Conservation (phyloP, 1,140 invertebrate genomes). For the Trichonephila inaurata region DNA sequence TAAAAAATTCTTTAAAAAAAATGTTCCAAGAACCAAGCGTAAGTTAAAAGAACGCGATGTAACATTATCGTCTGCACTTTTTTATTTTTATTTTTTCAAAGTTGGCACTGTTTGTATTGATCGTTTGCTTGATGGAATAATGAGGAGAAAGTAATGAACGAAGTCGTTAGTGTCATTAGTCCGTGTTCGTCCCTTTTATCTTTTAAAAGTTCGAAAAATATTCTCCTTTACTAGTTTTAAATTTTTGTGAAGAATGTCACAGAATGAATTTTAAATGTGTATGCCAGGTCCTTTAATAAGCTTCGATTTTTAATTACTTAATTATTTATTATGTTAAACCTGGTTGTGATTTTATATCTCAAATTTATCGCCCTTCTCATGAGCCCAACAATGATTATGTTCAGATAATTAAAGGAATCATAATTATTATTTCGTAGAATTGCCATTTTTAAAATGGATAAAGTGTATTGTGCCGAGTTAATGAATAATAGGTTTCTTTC, state of each 20-base stretch:
- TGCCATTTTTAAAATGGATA: no score
- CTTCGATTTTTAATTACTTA: no score
- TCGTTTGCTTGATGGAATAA: slow-evolving; percentile 65
- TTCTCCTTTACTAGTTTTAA: background rate
- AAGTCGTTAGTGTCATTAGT: slow-evolving; percentile 66
- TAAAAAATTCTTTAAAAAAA: slow-evolving; percentile 16
- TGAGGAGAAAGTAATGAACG: slow-evolving; percentile 56
- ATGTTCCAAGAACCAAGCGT: background rate
- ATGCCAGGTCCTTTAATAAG: no score
- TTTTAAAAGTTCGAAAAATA: slow-evolving; percentile 3
- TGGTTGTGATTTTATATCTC: no score
- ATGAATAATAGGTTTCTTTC: no score
- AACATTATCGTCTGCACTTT: slow-evolving; percentile 38
- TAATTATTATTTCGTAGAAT: no score
- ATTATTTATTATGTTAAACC: no score
- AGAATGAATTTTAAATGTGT: background rate
- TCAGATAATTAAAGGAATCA: no score
- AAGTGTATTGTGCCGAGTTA: no score
- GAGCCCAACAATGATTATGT: no score
- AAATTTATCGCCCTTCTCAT: no score
- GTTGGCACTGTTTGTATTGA: slow-evolving; percentile 46
- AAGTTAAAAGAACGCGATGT: slow-evolving; percentile 7
- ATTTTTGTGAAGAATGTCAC: slow-evolving; percentile 15
- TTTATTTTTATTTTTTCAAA: slow-evolving; percentile 8
- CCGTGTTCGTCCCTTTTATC: background rate